Conservation (phyloP, 2,888 invertebrate species). For the Platypus cylindrus region DNA sequence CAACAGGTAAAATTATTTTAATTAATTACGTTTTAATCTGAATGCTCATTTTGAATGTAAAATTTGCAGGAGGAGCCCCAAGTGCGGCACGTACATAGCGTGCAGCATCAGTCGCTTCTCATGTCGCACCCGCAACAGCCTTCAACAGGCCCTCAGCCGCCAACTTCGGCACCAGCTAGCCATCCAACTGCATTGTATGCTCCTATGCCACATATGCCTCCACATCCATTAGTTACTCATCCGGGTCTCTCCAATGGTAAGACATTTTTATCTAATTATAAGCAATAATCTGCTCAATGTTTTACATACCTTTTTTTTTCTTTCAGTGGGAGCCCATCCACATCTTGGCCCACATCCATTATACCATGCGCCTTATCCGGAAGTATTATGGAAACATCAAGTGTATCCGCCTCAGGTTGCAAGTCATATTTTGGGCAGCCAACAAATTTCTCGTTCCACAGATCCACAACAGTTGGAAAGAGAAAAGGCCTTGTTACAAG, state of each 20-base stretch:
- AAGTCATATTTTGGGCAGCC: slow-evolving; percentile 35
- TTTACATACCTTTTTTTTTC: background rate
- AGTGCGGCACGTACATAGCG: slow-evolving; percentile 44
- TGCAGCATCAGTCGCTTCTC: slow-evolving; percentile 38
- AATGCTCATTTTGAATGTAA: no score
- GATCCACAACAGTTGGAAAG: slow-evolving; percentile 41
- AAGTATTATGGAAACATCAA: slow-evolving; percentile 49
- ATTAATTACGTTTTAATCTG: no score
- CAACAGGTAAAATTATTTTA: slow-evolving; percentile 11
- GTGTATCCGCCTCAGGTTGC: slow-evolving; percentile 38
- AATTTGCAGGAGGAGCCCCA: slow-evolving; percentile 38
- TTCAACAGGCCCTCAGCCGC: slow-evolving; percentile 24
- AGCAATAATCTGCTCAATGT: background rate
- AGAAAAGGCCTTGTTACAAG: slow-evolving; percentile 41
- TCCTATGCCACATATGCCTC: slow-evolving; percentile 17
- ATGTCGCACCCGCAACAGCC: slow-evolving; percentile 43
- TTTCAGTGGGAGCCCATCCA: slow-evolving; percentile 14
- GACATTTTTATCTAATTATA: slow-evolving; percentile 2
- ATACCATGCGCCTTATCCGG: slow-evolving; percentile 30
- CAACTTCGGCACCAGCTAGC: slow-evolving; percentile 23
- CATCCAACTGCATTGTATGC: slow-evolving; percentile 29
- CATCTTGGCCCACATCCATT: slow-evolving; percentile 20
- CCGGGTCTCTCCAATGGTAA: slow-evolving; percentile 13
- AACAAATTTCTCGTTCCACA: slow-evolving; percentile 26
- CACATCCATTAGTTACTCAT: slow-evolving; percentile 13